Conservation (phyloP, 2,888 invertebrate genomes). For the Cataglyphis livida region DNA sequence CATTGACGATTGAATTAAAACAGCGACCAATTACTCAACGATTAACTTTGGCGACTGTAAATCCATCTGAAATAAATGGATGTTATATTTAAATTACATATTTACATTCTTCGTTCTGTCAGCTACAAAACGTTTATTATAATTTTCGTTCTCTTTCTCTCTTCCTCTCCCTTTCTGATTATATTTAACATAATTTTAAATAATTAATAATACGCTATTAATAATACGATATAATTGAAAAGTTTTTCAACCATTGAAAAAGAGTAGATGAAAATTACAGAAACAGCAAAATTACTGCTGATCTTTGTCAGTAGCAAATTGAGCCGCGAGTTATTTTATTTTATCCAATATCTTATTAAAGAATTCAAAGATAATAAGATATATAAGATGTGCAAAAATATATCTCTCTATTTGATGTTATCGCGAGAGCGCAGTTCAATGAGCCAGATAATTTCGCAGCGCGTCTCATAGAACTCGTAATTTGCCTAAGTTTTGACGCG, state of each 20-base stretch:
- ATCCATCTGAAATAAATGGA: slow-evolving; percentile 29
- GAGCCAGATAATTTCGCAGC: slow-evolving; percentile 67
- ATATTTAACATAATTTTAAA: slow-evolving; percentile 9
- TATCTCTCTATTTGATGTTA: slow-evolving; percentile 32
- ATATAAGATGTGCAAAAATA: not conserved
- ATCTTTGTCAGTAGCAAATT: not conserved
- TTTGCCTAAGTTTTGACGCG: slow-evolving; percentile 67
- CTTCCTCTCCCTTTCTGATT: not conserved
- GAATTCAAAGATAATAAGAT: not conserved
- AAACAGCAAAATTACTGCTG: not conserved
- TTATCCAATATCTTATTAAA: not conserved
- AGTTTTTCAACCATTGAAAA: not conserved
- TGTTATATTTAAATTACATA: slow-evolving; percentile 28
- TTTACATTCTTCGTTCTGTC: slow-evolving; percentile 35
- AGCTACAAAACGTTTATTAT: slow-evolving; percentile 27
- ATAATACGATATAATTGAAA: not conserved
- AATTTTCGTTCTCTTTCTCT: not conserved
- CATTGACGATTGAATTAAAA: slow-evolving; percentile 50
- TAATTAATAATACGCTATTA: not conserved
- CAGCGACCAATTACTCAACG: slow-evolving; percentile 50
- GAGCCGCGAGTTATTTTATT: not conserved
- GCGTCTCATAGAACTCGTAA: slow-evolving; percentile 61
- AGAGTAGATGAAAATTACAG: not conserved
- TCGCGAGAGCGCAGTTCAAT: slow-evolving; percentile 39
- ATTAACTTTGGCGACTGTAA: slow-evolving; percentile 50